Base-by-base conservation (phyloP, 2,797 vertebrate genomes). In the Neosilurus mollespiculum region DNA sequence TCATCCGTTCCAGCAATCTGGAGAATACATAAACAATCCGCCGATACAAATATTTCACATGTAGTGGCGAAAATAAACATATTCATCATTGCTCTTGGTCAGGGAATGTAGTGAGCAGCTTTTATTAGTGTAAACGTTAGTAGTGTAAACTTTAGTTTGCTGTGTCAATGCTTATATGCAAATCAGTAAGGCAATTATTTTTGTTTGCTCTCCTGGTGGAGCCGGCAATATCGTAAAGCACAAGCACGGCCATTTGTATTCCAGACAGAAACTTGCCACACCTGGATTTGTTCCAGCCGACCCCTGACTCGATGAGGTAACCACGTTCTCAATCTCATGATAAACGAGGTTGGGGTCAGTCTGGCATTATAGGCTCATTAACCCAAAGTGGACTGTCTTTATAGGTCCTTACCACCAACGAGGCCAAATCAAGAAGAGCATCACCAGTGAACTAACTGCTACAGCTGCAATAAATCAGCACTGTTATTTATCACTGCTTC, bases 11-110 rank as follows among this genome's bases (percentile, higher is more conserved):
- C 90, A 89, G 62, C 73, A 86, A 86, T 87, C 20, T 26, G 89
- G 90, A 77, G 81, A 86, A 90, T 85, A 72, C 86, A 90, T 90
- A 89, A 92, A 92, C 91, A 89, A 88, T 82, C 67, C 85, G 71
- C n/a, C 30, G 43, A 84, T 62, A 77, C 82, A 43, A 84, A 84
- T 87, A 78, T 79, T 78, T 81, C 58, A 76, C 51, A 81, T 82
- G 81, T 84, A 84, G 90, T 90, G 81, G 85, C 71, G 43, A 86
- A 83, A 86, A 90, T 87, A 89, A 91, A 89, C 81, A 86, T 87
- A 89, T 90, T 89, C 81, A 89, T 91, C 84, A 88, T 87, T 62
- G 22, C 22, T 43, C 37, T 78, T 10, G 16, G 22, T 14, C 34
- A 43, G 58, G 16, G 12, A 59, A 34, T 59, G 34, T 22, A 62